Evolutionary conservation across 64 coral and sea anemone genomes (phyloP).

Genomic region (Pocillopora damicornis): DNA sequence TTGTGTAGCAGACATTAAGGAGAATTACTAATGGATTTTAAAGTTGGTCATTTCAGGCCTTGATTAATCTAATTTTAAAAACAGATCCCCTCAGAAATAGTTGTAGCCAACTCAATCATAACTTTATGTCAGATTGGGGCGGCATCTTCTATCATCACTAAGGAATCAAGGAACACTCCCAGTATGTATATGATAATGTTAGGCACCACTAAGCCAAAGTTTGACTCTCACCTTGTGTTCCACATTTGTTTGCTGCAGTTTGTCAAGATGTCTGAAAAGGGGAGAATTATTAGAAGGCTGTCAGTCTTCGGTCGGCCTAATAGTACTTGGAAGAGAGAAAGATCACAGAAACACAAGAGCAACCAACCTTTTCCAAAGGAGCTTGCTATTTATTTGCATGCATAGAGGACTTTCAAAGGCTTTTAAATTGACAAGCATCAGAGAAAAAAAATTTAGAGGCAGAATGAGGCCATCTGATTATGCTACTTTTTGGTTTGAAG

Average conservation of each 20-base stretch:
- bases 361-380: neutral
- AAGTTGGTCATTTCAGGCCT: too few relatives aligned
- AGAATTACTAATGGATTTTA: too few relatives aligned
- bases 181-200: too few relatives aligned
- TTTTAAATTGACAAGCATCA: neutral
- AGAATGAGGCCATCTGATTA: neutral
- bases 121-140: neutral
- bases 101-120: neutral
- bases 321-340: neutral
- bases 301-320: neutral
- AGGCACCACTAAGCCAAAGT: neutral
- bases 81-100: neutral
- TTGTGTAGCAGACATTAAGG: too few relatives aligned
- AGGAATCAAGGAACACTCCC: neutral
- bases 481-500: neutral
- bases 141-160: slow-evolving; percentile 4
- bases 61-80: too few relatives aligned
- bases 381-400: neutral
- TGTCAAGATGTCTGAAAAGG: slow-evolving; percentile 89
- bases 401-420: neutral
- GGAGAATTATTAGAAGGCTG: neutral
- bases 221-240: slow-evolving; percentile 83
- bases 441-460: neutral
- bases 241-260: slow-evolving; percentile 93
- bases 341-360: neutral